Conservation (phyloP, 2,113 vertebrate species). For the Vidua macroura region DNA sequence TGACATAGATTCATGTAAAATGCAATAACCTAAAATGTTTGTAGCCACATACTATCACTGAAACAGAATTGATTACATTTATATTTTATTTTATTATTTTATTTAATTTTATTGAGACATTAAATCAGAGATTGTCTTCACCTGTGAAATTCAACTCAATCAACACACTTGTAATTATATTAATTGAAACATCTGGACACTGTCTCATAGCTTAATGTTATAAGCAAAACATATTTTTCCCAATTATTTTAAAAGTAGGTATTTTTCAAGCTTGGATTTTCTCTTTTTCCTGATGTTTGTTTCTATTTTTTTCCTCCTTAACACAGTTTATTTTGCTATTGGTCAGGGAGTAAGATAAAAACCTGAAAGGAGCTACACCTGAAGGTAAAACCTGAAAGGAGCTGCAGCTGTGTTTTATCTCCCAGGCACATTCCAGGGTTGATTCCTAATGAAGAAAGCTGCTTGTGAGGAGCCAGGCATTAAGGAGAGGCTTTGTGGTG, state of each 20-base stretch:
- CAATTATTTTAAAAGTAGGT: not conserved
- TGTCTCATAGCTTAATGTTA: not conserved
- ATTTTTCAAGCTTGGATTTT: not conserved
- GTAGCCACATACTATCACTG: not conserved
- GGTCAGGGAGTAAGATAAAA: not conserved
- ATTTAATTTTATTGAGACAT: not conserved
- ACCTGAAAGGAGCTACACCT: not conserved
- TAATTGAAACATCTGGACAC: not conserved
- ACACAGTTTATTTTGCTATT: not conserved
- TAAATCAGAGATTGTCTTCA: not conserved
- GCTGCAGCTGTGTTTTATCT: not conserved
- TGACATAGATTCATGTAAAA: not conserved
- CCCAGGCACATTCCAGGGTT: not conserved
- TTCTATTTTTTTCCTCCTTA: not conserved
- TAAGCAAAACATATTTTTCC: not conserved
- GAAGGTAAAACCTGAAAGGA: not conserved
- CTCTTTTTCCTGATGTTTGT: not conserved
- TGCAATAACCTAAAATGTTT: not conserved
- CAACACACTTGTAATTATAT: not conserved
- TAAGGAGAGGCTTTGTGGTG: fast-evolving
- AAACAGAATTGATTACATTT: not conserved
- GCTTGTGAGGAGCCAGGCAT: fast-evolving
- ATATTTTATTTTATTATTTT: not conserved
- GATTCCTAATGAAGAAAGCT: not conserved
- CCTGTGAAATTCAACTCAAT: not conserved